Evolutionary conservation across 1,140 invertebrate species (phyloP).

Genomic region (Drosophila pandora): DNA sequence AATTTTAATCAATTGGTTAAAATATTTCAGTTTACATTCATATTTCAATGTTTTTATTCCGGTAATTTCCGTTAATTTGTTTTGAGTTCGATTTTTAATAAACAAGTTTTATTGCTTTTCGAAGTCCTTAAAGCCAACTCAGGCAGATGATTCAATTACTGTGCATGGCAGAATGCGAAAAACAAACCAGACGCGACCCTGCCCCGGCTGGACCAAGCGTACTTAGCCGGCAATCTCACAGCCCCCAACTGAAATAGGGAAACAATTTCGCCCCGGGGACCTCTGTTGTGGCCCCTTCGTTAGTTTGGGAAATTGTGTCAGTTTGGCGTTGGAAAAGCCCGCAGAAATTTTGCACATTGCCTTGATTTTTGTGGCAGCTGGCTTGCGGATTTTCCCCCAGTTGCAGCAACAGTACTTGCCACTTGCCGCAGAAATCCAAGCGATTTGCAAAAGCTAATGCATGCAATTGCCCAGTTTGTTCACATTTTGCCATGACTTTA

Average conservation of each 20-base stretch:
- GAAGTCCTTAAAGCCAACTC: slow-evolving; percentile 13
- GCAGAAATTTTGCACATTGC: slow-evolving; percentile 19
- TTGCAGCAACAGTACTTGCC: slow-evolving; percentile 19
- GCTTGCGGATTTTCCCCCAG: slow-evolving; percentile 18
- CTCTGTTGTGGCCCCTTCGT: slow-evolving; percentile 23
- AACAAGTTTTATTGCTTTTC: background rate
- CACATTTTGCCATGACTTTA: slow-evolving; percentile 69
- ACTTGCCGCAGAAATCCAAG: background rate
- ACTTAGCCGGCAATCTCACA: background rate
- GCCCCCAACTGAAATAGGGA: slow-evolving; percentile 2
- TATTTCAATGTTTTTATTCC: background rate
- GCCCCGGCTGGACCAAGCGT: background rate
- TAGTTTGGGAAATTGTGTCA: slow-evolving; percentile 31
- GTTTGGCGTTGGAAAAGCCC: slow-evolving; percentile 23
- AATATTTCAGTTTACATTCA: background rate
- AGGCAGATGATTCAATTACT: slow-evolving; percentile 30
- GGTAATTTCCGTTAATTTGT: background rate
- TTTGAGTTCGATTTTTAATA: background rate
- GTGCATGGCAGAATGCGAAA: background rate
- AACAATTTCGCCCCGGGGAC: slow-evolving; percentile 8
- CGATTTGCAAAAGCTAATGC: slow-evolving; percentile 10
- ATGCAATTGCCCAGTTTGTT: slow-evolving; percentile 52
- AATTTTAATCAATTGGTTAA: background rate
- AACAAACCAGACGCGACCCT: slow-evolving; percentile 3
- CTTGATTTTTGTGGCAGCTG: slow-evolving; percentile 37